Conservation (phyloP, 1,140 invertebrate genomes). For the Monochamus saltuarius region DNA sequence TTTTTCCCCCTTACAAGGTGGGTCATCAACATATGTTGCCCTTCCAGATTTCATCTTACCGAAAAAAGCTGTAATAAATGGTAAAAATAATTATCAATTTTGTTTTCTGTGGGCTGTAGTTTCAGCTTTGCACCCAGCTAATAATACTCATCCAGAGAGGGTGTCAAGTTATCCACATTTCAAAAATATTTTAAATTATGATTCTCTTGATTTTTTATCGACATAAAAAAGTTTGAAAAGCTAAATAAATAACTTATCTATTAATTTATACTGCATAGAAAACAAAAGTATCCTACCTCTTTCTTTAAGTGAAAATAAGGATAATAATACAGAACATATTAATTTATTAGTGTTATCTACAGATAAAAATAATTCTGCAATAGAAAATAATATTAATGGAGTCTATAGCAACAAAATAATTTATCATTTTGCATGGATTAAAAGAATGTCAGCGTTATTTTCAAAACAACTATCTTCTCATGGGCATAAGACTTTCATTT, state of each 20-base stretch:
- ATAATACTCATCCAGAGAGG: not conserved
- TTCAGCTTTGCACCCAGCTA: constrained; percentile 13
- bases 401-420: not conserved
- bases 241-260: constrained; percentile 21
- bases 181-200: constrained; percentile 19
- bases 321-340: no score
- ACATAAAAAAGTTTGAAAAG: constrained; percentile 22
- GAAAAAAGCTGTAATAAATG: constrained; percentile 20
- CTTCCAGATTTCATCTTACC: constrained; percentile 13
- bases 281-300: no score
- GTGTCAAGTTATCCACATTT: constrained; percentile 18
- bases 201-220: constrained; percentile 23
- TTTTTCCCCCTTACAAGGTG: constrained; percentile 33
- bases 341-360: constrained; percentile 10
- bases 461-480: no score
- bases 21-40: not conserved
- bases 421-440: constrained; percentile 7
- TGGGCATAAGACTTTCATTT: no score
- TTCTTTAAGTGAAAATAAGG: no score
- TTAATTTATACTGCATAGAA: constrained; percentile 10
- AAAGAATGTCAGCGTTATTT: no score
- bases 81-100: constrained; percentile 23
- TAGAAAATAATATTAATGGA: no score
- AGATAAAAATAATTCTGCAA: not conserved
- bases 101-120: constrained; percentile 27